Base-by-base conservation (phyloP, 2,113 vertebrate species). In the Antigone vipio region DNA sequence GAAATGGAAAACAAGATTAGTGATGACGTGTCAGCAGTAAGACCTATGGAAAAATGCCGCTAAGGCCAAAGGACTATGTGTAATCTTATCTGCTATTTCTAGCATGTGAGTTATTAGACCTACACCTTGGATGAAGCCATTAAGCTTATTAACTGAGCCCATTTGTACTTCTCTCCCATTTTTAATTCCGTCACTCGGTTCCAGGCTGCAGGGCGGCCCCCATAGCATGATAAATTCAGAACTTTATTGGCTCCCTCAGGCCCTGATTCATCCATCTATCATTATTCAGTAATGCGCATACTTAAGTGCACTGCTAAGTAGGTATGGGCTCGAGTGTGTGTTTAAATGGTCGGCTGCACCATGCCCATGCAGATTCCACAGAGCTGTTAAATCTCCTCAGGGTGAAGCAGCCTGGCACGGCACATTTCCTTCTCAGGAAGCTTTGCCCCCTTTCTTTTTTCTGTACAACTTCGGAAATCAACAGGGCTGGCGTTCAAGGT, bases 1-100 rank as follows among this genome's bases (percentile, higher is more conserved):
- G 97, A 93, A 96, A 95, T 85, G 94, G 97, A 96, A 97, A 98
- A 97, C 89, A 84, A 97, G 96, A 97, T 97, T 97, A 98, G 97
- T 35, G 90, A 76, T 89, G 94, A 94, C 38, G 50, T 85, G 73
- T 89, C 45, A 5, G 96, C 92, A 81, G 60, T 72, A 77, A 88
- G 90, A 85, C 97, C 96, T 96, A 86, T 92, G 71, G 95, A 96
- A 95, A 97, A 96, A 96, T 73, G 92, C 60, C 3, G 0, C 86
- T 95, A 55, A 73, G 97, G 96, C 96, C 95, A 97, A 95, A 97
- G 91, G 84, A 86, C 85, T 78, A 47, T 72, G 91, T 84, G 64
- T 91, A 97, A 97, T 97, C 90, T 95, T 97, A 94, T 94, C 74
- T 95, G 92, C 94, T 95, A 97, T 97, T 98, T 97, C 95, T 91